Evolutionary conservation across 2,797 vertebrate species (phyloP).

Genomic region (Hippocampus kuda): DNA sequence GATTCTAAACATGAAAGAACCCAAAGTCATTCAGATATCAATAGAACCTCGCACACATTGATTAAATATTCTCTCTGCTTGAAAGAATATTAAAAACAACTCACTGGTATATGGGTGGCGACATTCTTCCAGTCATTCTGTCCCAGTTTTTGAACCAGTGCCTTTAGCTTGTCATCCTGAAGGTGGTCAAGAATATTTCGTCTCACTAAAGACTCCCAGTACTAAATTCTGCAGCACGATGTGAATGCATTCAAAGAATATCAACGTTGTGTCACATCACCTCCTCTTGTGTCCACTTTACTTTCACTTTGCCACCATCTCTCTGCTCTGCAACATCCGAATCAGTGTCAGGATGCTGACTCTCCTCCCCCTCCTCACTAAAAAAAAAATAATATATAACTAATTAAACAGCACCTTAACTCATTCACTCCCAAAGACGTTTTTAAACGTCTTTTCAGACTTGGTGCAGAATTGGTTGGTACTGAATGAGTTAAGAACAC

Average conservation of each 20-base stretch:
- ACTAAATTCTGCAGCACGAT: neutral
- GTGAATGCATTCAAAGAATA: too few relatives aligned
- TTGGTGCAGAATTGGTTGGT: too few relatives aligned
- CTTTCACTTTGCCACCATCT: conserved; percentile 80
- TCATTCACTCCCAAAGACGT: too few relatives aligned
- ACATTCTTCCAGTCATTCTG: conserved; percentile 86
- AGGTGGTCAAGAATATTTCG: neutral
- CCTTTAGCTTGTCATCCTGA: conserved; percentile 85
- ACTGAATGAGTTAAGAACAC: too few relatives aligned
- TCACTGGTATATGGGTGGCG: conserved; percentile 80
- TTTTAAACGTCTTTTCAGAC: too few relatives aligned
- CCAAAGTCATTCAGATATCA: neutral
- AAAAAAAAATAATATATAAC: neutral
- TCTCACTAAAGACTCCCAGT: neutral
- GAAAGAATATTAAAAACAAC: conserved; percentile 38
- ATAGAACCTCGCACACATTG: neutral
- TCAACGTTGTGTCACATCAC: conserved; percentile 41
- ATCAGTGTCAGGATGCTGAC: conserved; percentile 79
- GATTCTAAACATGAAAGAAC: conserved; percentile 63
- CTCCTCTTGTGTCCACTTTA: conserved; percentile 92
- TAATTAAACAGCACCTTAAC: neutral
- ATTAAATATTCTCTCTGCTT: too few relatives aligned
- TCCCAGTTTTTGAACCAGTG: conserved; percentile 78
- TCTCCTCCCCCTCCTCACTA: conserved; percentile 86
- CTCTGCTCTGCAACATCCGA: conserved; percentile 82